These are phyloP conservation scores for Hepsetus odoe DNA, from an alignment of 2,113 vertebrate genomes.

Conservation along the genomic window DNA sequence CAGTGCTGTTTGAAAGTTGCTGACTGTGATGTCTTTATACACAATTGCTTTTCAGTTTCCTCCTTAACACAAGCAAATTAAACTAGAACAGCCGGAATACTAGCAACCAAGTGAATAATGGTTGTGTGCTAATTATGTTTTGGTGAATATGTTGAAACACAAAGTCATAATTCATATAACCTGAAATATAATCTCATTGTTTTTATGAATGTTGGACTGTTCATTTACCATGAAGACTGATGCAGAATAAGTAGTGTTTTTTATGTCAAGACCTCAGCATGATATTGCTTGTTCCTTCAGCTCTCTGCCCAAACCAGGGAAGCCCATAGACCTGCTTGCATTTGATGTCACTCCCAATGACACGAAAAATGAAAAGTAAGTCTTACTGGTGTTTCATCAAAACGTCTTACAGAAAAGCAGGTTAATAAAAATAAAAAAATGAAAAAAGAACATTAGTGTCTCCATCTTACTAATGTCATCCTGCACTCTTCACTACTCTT, in stretches of 20 bases:
- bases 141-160: background rate
- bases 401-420: constrained; percentile 67
- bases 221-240: background rate
- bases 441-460: background rate
- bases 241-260: background rate
- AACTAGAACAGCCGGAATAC: background rate
- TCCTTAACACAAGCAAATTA: background rate
- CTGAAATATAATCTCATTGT: background rate
- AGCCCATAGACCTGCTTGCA: constrained; percentile 27
- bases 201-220: background rate
- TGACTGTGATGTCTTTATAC: too few relatives aligned
- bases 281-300: background rate
- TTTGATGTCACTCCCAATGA: constrained; percentile 31
- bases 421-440: background rate
- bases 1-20: too few relatives aligned
- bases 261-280: background rate
- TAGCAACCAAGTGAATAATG: background rate
- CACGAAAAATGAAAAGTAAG: constrained; percentile 18
- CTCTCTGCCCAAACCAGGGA: constrained; percentile 22
- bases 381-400: constrained; percentile 40
- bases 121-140: background rate
- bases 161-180: background rate
- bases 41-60: too few relatives aligned
- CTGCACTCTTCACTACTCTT: constrained; percentile 37
- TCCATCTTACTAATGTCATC: constrained; percentile 12